phyloP scores from a whole-genome alignment of 37 sponge, comb jelly and placozoan species.

The Geodia barretti region DNA sequence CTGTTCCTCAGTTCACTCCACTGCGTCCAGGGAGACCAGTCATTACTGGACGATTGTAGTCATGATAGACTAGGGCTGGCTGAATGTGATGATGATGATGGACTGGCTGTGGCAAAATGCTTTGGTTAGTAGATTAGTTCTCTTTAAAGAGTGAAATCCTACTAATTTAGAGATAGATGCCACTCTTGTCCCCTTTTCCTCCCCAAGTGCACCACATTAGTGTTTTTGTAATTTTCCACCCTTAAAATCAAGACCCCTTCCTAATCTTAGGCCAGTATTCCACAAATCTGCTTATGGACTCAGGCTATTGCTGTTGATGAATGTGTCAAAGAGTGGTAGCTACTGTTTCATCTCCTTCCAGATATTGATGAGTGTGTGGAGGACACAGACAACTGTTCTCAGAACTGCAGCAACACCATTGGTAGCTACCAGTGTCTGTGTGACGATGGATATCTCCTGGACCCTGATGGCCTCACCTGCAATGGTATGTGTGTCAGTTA shows the following conservation, averaged over 20 bases:
- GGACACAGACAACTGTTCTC: constrained; percentile 13
- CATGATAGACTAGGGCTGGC: not conserved
- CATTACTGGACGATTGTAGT: not conserved
- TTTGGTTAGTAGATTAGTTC: not conserved
- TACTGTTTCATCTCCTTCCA: constrained; percentile 2
- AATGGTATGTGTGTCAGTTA: no score
- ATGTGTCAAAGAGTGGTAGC: not conserved
- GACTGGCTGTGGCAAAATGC: not conserved
- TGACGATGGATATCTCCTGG: constrained; percentile 14
- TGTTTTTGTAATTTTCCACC: no score
- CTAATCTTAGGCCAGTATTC: no score
- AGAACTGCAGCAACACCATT: constrained; percentile 32
- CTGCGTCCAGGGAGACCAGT: not conserved
- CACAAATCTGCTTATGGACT: no score
- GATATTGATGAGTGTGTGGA: constrained; percentile 45
- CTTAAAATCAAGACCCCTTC: no score
- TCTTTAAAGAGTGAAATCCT: no score
- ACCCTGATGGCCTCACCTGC: constrained; percentile 11
- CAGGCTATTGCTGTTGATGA: no score
- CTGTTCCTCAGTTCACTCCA: not conserved
- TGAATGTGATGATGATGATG: not conserved
- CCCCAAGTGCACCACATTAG: no score
- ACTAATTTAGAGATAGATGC: no score
- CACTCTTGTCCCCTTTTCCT: no score
- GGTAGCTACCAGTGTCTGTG: constrained; percentile 27